Evolutionary conservation across 2,113 vertebrate species (phyloP), one percentile per base, ranked within the genome.

Genomic region (Hymenochirus boettgeri): DNA sequence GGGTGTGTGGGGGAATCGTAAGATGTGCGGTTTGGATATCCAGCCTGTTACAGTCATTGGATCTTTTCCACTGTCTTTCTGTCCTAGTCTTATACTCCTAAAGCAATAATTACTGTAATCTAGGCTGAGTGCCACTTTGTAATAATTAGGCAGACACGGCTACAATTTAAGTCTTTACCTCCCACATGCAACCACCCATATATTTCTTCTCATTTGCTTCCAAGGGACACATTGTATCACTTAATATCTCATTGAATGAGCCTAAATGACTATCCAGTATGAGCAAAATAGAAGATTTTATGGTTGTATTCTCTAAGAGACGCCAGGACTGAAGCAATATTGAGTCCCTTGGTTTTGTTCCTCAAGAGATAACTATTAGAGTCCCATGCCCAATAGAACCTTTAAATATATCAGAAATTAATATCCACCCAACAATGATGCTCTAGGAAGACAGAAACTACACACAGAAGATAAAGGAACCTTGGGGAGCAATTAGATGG

Each of bases 61-160:
- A 52, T 55, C 25, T 12, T 47, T 15, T 56, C 52, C 51, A 57
- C 53, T 24, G 12, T 31, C 62, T 65, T 65, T 48, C 39, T 57
- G 45, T 50, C 52, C 23, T 24, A 37, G 62, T 51, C 46, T 65
- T 65, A 48, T 31, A 10, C 21, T 7, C 23, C 27, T 25, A 33
- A 24, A 48, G 47, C 54, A 65, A 47, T 57, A 65, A 65, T 65
- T 65, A 48, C 26, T 33, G 22, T 65, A 48, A 65, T 64, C 42
- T 25, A 65, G 62, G 62, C 53, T 12, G 53, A 55, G 25, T 57
- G 53, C 62, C 42, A 65, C 27, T 47, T 47, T 48, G 62, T 23
- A 65, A 39, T 53, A 65, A 64, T 64, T 45, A 56, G 33, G 26
- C 18, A 24, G 47, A 35, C 19, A 35, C 24, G 47, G 24, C 37